A percentile compares a stretch with the other conserved stretches of the same genome.
Evolutionary conservation across 1,140 invertebrate genomes (phyloP).

Genomic region (Drosophila suzukii): DNA sequence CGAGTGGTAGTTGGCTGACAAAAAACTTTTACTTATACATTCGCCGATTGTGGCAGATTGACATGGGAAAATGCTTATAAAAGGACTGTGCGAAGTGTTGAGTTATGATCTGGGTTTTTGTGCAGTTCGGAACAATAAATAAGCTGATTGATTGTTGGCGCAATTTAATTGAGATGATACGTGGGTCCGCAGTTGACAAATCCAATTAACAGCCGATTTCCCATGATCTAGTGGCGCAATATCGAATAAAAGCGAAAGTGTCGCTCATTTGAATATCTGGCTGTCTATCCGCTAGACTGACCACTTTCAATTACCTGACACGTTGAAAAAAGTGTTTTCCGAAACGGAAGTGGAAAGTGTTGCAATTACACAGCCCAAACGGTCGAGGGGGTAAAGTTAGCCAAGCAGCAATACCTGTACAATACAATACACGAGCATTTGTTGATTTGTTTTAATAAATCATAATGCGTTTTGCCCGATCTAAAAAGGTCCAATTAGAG

Average conservation of each 20-base stretch:
- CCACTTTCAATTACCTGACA: constrained; percentile 66
- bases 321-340: constrained; percentile 27
- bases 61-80: constrained; percentile 78
- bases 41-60: constrained; percentile 64
- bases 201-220: constrained; percentile 47
- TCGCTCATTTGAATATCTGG: constrained; percentile 45
- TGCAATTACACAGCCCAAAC: constrained; percentile 58
- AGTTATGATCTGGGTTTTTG: constrained; percentile 46
- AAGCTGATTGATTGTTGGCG: constrained; percentile 56
- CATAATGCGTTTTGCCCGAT: constrained; percentile 64
- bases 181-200: constrained; percentile 2
- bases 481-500: constrained; percentile 69
- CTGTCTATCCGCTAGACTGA: constrained; percentile 39
- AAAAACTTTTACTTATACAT: constrained; percentile 63
- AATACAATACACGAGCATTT: constrained; percentile 15
- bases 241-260: constrained; percentile 66
- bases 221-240: constrained; percentile 22
- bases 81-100: constrained; percentile 69
- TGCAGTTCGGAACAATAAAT: constrained; percentile 47
- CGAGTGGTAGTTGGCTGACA: constrained; percentile 32
- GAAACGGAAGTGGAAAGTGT: constrained; percentile 76
- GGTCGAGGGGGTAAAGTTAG: constrained; percentile 21
- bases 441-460: constrained; percentile 52
- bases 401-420: constrained; percentile 55
- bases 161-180: constrained; percentile 46